phyloP scores from a whole-genome alignment of 2,797 vertebrate species.

The Odontamblyopus lacepedii region DNA sequence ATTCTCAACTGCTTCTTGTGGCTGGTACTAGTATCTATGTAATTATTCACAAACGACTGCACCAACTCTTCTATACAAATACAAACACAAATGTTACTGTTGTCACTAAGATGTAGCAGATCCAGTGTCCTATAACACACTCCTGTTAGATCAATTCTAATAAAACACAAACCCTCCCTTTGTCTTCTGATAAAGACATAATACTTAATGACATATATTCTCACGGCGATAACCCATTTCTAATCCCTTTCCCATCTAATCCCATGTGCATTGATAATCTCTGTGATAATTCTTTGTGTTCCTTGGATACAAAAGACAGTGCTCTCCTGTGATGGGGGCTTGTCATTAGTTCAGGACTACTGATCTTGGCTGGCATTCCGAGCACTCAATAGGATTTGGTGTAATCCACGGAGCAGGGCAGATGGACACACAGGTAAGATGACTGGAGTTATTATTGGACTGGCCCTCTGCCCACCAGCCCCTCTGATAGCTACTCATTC shows the following conservation, averaged over 20 bases:
- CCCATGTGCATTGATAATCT: slow-evolving; percentile 33
- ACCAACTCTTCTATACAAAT: background rate
- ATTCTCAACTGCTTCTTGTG: background rate
- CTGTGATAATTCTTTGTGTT: slow-evolving; percentile 30
- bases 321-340: slow-evolving; percentile 41
- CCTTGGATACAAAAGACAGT: slow-evolving; percentile 42
- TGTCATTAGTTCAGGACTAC: slow-evolving; percentile 61
- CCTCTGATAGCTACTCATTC: slow-evolving; percentile 53
- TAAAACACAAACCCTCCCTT: background rate
- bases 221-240: background rate
- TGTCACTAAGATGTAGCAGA: background rate
- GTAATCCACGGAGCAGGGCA: slow-evolving; percentile 76
- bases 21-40: background rate
- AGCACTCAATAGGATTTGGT: slow-evolving; percentile 77
- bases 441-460: slow-evolving; percentile 68
- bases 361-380: slow-evolving; percentile 64
- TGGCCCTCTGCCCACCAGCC: slow-evolving; percentile 46
- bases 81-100: background rate
- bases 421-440: slow-evolving; percentile 75
- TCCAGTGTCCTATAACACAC: background rate
- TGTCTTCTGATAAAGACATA: background rate
- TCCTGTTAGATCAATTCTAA: background rate
- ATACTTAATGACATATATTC: background rate
- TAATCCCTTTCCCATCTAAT: background rate
- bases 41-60: background rate